Base-by-base conservation (phyloP, 2,888 invertebrate genomes). In the Metopia argyrocephala region DNA sequence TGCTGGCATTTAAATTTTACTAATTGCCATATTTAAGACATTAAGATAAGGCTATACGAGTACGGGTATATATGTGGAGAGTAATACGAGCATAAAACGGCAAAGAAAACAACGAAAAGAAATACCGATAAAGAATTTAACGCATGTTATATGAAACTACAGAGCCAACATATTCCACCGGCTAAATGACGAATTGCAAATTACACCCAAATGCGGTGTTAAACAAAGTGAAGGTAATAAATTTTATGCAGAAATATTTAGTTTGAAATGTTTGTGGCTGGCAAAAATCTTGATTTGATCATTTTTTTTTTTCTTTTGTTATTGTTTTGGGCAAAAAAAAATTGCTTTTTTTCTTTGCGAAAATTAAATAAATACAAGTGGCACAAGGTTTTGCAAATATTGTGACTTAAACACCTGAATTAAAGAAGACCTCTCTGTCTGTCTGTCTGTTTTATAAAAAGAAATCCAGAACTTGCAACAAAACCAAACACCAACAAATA, bases 111-210 rank as follows among this genome's bases (percentile, higher is more conserved):
- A n/a, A 38, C 59, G 2, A 62, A 46, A 23, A 66, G 31, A 70
- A 28, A 28, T 25, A 64, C 70, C 76, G 70, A 78, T 71, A 78
- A 78, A 70, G 76, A 78, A 71, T 61, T 61, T 73, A 62, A 78
- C 61, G 78, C 78, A 78, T 78, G 38, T 73, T 78, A 73, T 56
- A 68, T 48, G 66, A 61, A 61, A 78, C 62, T 62, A 21, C 66
- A 68, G 61, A n/a, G 71, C 76, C 23, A 45, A 66, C 76, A 69
- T 66, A 76, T 69, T 62, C 65, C 50, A 65, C 66, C 78, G 71
- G 54, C 73, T 75, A 82, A 78, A 83, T 79, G 82, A 83, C 79
- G 83, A 82, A 83, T 83, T 82, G 82, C 79, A 83, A 83, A 83
- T 83, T 82, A 83, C 76, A 82, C 75, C 82, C 78, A 65, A 69